These are phyloP conservation scores for Chlorospingus flavigularis DNA, from an alignment of 2,797 vertebrate genomes.

Conservation along the genomic window DNA sequence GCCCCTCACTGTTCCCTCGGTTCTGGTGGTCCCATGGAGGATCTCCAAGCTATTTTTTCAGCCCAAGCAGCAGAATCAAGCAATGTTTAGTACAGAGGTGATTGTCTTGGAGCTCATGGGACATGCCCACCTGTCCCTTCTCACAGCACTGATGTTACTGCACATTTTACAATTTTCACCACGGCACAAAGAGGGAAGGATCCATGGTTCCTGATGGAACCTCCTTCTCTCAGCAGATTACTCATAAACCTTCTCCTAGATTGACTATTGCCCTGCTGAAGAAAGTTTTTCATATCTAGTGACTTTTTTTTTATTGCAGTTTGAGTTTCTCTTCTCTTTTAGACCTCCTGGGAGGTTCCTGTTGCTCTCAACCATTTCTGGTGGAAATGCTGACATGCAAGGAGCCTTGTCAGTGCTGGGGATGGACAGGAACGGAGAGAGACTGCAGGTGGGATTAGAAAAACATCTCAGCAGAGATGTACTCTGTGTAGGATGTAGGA, in stretches of 20 bases:
- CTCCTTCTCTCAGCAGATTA: neutral
- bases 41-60: neutral
- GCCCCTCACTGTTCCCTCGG: neutral
- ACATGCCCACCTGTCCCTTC: neutral
- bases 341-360: neutral
- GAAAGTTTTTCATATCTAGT: neutral
- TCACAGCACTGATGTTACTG: neutral
- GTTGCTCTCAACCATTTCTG: neutral
- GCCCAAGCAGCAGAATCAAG: neutral
- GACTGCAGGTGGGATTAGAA: neutral
- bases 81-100: neutral
- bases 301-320: neutral
- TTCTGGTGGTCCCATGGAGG: neutral
- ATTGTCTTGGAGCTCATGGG: neutral
- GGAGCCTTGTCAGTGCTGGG: neutral
- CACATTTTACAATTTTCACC: neutral
- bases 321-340: neutral
- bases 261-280: neutral
- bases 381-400: neutral
- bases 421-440: neutral
- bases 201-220: neutral
- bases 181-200: neutral
- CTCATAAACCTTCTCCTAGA: neutral
- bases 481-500: neutral
- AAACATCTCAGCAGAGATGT: neutral